Conservation (phyloP, 1,140 invertebrate genomes). For the Calycopis cecrops region DNA sequence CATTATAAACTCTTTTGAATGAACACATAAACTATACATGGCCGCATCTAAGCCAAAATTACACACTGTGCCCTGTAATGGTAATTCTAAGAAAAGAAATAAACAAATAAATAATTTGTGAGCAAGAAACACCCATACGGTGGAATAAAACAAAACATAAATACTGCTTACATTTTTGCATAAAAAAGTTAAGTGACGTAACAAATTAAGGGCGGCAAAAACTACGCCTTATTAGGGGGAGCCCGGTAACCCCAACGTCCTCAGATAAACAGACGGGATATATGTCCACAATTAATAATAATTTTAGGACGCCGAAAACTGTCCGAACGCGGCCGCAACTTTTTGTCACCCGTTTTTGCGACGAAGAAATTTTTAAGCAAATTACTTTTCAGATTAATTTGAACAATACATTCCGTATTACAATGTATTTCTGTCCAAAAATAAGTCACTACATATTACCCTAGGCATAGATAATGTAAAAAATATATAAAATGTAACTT, state of each 20-base stretch:
- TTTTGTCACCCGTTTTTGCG: slow-evolving; percentile 39
- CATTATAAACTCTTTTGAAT: no score
- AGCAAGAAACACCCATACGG: no score
- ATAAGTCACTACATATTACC: no score
- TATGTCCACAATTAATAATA: slow-evolving; percentile 61
- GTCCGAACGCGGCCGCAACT: slow-evolving; percentile 21
- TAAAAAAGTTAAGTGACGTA: slow-evolving; percentile 8
- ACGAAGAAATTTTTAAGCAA: slow-evolving; percentile 38
- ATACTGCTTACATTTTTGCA: background rate
- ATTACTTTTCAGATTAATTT: slow-evolving; percentile 25
- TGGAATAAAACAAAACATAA: background rate
- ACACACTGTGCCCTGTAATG: no score
- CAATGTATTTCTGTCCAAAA: no score
- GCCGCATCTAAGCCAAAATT: no score
- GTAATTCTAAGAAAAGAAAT: no score
- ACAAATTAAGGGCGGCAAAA: slow-evolving; percentile 13
- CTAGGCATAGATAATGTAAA: no score
- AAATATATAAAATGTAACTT: no score
- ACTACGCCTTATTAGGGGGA: slow-evolving; percentile 49
- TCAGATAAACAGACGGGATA: slow-evolving; percentile 53
- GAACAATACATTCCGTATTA: no score
- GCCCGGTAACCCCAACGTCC: slow-evolving; percentile 38
- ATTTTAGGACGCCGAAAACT: slow-evolving; percentile 52
- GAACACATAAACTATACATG: no score
- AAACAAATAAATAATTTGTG: no score